Conservation (phyloP, 37 sponge, comb jelly and placozoan species). For the Haliclona indistincta region DNA sequence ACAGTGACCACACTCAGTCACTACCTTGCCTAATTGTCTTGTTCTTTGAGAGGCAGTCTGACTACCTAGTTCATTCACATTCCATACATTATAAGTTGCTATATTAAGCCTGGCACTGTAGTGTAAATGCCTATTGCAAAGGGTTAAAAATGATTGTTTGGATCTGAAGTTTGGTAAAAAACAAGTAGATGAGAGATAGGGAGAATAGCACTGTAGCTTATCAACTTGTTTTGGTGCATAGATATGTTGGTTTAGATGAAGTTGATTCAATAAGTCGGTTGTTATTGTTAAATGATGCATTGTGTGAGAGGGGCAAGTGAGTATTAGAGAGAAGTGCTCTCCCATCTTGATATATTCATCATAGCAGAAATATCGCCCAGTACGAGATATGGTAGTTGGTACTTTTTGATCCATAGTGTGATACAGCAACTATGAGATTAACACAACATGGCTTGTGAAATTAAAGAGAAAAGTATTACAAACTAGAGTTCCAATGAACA, state of each 20-base stretch:
- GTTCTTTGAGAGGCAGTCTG: conserved; percentile 30
- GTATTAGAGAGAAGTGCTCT: background rate
- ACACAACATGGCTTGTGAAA: too few relatives aligned
- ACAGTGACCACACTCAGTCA: background rate
- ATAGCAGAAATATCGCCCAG: background rate
- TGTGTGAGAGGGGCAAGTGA: background rate
- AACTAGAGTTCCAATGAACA: too few relatives aligned
- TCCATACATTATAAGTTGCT: conserved; percentile 77
- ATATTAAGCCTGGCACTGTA: too few relatives aligned
- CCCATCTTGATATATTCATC: background rate
- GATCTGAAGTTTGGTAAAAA: too few relatives aligned
- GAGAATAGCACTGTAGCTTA: too few relatives aligned
- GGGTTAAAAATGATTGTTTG: too few relatives aligned
- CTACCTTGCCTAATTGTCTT: conserved; percentile 50
- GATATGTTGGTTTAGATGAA: background rate
- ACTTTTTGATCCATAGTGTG: conserved; percentile 3
- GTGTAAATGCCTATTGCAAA: too few relatives aligned
- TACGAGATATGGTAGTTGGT: background rate
- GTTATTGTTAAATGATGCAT: background rate
- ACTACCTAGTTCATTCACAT: conserved; percentile 35
- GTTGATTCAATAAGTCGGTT: background rate
- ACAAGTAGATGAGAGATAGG: too few relatives aligned
- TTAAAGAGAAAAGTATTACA: too few relatives aligned
- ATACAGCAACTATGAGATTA: background rate
- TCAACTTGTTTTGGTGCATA: too few relatives aligned